These are phyloP conservation scores for Heteromormyrus szaboi DNA, from an alignment of 2,797 vertebrate genomes.

Conservation along the genomic window DNA sequence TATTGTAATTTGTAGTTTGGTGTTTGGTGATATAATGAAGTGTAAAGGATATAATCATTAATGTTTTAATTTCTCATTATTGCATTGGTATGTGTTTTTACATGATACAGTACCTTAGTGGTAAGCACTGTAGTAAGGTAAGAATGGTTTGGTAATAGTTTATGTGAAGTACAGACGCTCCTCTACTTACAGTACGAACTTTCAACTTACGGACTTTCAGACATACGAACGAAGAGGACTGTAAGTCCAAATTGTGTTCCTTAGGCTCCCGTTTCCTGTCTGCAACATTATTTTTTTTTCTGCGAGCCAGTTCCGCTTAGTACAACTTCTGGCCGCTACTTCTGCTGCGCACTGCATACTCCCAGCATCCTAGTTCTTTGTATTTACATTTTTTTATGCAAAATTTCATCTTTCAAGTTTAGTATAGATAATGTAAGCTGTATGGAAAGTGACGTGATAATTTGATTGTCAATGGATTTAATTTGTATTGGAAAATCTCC, in stretches of 20 bases:
- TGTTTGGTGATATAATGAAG: not conserved
- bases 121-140: not conserved
- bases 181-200: no score
- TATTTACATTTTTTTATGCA: not conserved
- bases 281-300: no score
- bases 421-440: not conserved
- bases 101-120: not conserved
- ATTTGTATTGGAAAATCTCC: not conserved
- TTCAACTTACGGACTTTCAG: no score
- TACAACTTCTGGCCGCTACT: no score
- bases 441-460: not conserved
- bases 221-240: no score
- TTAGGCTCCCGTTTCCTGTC: no score
- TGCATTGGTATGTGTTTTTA: not conserved
- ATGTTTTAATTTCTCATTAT: not conserved
- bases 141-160: not conserved
- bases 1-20: not conserved
- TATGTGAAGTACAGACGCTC: not conserved
- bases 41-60: not conserved
- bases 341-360: no score
- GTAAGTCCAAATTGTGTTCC: no score
- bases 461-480: not conserved
- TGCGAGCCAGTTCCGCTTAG: no score
- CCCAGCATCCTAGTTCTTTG: not conserved
- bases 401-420: not conserved